Percentiles rank a stretch among this genome's conserved stretches.
Evolutionary conservation across 2,113 vertebrate genomes (phyloP).

Genomic region (Calyptommatus sinebrachiatus): DNA sequence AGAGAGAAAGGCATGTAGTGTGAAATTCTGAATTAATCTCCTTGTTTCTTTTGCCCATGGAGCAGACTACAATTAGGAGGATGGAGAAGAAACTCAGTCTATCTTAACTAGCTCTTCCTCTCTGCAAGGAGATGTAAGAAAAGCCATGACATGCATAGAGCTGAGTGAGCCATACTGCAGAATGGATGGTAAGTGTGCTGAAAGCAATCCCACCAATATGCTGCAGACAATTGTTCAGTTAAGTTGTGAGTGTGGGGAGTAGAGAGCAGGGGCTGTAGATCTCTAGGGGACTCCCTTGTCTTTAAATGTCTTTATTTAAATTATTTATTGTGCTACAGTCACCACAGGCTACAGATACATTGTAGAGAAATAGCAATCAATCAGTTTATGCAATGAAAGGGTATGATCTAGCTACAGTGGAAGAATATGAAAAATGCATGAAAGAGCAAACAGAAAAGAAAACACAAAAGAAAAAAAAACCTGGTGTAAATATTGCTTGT

Average conservation of each 20-base stretch:
- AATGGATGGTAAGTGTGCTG: not conserved
- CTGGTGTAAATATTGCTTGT: not conserved
- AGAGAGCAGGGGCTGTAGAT: not conserved
- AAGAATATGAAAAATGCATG: constrained; percentile 29
- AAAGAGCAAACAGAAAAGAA: constrained; percentile 13
- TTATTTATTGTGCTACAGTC: constrained; percentile 3
- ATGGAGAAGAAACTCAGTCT: too few species aligned
- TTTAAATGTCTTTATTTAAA: constrained; percentile 22
- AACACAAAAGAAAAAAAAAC: not conserved
- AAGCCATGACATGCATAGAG: too few species aligned
- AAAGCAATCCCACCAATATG: not conserved
- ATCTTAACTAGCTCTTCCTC: too few species aligned
- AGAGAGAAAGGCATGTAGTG: too few species aligned
- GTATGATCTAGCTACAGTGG: constrained; percentile 12
- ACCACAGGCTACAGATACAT: not conserved
- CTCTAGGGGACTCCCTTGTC: not conserved
- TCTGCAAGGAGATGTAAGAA: too few species aligned
- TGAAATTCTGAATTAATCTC: too few species aligned
- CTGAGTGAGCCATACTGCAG: too few species aligned
- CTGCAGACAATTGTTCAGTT: constrained; percentile 15
- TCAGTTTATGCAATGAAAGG: not conserved
- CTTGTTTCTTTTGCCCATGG: too few species aligned
- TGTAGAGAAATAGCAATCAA: not conserved
- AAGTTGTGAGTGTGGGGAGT: not conserved
- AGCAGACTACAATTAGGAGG: too few species aligned